Percentiles rank a stretch among this genome's conserved stretches.
These are phyloP conservation scores for Pygathrix nemaeus DNA, from an alignment of 2,113 vertebrate genomes.

Conservation along the genomic window DNA sequence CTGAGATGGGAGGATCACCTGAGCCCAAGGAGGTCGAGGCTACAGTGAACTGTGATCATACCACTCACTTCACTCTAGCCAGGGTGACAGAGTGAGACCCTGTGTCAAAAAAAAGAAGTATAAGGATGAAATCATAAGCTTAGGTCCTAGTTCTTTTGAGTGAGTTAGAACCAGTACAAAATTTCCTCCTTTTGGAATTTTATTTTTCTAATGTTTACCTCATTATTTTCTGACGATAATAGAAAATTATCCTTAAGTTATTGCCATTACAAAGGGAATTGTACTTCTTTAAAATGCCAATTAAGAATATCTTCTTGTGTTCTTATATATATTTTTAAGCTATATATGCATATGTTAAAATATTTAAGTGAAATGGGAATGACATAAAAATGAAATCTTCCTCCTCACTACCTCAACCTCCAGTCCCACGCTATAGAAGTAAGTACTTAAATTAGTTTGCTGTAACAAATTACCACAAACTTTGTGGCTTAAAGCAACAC, in stretches of 20 bases:
- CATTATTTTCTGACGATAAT: not conserved
- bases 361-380: not conserved
- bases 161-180: not conserved
- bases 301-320: not conserved
- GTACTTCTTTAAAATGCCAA: not conserved
- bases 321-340: not conserved
- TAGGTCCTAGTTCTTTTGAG: not conserved
- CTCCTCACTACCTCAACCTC: not conserved
- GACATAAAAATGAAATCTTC: not conserved
- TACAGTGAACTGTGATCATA: too few relatives aligned
- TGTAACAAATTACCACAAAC: not conserved
- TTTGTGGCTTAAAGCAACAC: not conserved
- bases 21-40: too few relatives aligned
- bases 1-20: too few relatives aligned
- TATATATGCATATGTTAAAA: not conserved
- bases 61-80: too few relatives aligned
- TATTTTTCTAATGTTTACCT: not conserved
- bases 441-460: not conserved
- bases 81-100: too few relatives aligned
- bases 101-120: too few relatives aligned
- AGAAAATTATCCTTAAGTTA: not conserved
- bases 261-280: not conserved
- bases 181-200: not conserved
- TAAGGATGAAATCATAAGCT: not conserved
- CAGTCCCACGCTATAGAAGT: not conserved